A percentile compares a stretch with the other conserved stretches of the same genome.
Conservation (phyloP, 2,797 vertebrate species). For the Cryptoblepharus egeriae region DNA sequence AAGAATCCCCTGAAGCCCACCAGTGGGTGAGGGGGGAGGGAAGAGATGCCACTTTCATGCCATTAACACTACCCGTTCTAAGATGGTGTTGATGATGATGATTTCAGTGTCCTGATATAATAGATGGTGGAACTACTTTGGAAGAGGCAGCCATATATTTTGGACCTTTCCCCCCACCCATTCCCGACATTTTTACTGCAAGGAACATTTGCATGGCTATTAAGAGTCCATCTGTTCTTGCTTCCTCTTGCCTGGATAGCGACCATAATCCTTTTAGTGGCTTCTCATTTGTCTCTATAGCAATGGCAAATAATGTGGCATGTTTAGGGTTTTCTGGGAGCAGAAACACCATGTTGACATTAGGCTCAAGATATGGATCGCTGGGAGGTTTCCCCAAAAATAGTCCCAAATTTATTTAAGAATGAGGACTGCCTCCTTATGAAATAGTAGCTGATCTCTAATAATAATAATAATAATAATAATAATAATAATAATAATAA, state of each 20-base stretch:
- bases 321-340: neutral
- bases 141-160: conserved; percentile 7
- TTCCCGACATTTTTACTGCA: neutral
- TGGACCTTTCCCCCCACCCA: neutral
- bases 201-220: conserved; percentile 29
- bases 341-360: fast-evolving
- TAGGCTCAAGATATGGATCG: too few species aligned
- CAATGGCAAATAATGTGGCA: conserved; percentile 6
- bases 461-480: too few species aligned
- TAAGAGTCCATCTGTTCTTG: conserved; percentile 21
- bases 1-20: too few species aligned
- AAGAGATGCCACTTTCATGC: neutral
- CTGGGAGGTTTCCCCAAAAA: neutral
- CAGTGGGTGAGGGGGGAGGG: too few species aligned
- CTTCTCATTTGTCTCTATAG: conserved; percentile 16
- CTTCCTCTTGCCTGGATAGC: conserved; percentile 12
- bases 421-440: neutral
- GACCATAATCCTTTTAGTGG: conserved; percentile 18
- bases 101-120: neutral
- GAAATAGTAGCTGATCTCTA: too few species aligned
- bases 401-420: too few species aligned
- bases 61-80: neutral
- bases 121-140: neutral
- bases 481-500: too few species aligned
- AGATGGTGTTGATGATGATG: neutral